phyloP scores from a whole-genome alignment of 2,113 vertebrate genomes.

The Oostethus manadensis region DNA sequence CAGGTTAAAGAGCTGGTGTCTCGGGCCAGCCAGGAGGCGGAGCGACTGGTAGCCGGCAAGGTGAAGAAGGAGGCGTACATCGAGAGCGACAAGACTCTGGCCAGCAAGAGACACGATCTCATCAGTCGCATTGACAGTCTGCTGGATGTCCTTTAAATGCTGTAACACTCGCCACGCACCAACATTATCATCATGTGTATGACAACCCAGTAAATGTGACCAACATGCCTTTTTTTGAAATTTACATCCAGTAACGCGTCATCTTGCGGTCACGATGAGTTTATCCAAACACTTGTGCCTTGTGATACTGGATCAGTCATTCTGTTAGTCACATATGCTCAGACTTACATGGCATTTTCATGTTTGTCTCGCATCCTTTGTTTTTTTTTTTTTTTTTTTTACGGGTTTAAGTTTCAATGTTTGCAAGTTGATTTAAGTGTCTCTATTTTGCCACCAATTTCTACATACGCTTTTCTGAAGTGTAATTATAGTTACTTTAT shows the following conservation, averaged over 20 bases:
- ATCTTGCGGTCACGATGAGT: slow-evolving; percentile 30
- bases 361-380: slow-evolving; percentile 23
- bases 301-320: slow-evolving; percentile 46
- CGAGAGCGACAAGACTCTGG: slow-evolving; percentile 86
- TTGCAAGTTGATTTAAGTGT: slow-evolving; percentile 24
- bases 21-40: slow-evolving; percentile 87
- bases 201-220: slow-evolving; percentile 36
- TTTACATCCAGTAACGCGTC: slow-evolving; percentile 24
- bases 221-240: slow-evolving; percentile 19
- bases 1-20: slow-evolving; percentile 94
- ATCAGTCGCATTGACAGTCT: slow-evolving; percentile 91
- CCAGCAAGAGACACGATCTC: slow-evolving; percentile 86
- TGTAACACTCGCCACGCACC: slow-evolving; percentile 10
- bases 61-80: slow-evolving; percentile 95
- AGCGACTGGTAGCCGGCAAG: slow-evolving; percentile 91
- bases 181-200: slow-evolving; percentile 7
- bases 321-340: slow-evolving; percentile 12
- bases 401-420: slow-evolving; percentile 23
- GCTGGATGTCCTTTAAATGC: slow-evolving; percentile 83
- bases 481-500: slow-evolving; percentile 13
- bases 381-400: slow-evolving; percentile 2
- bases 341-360: slow-evolving; percentile 22
- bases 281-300: slow-evolving; percentile 51
- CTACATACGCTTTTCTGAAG: slow-evolving; percentile 14
- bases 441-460: slow-evolving; percentile 37